phyloP scores from a whole-genome alignment of 2,797 vertebrate species.

The Smutsia temminckii region DNA sequence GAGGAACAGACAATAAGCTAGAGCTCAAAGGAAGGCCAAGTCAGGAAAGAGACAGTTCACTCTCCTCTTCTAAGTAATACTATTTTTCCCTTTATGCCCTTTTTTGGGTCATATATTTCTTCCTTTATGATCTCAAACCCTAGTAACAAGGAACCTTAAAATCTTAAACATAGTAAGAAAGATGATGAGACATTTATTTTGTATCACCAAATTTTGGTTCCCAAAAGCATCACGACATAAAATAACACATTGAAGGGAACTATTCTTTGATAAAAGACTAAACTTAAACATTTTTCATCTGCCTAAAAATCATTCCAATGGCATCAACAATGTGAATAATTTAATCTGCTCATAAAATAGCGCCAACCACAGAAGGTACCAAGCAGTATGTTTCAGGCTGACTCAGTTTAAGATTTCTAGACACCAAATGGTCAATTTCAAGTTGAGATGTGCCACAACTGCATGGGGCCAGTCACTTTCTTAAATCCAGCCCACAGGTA shows the following conservation, averaged over 20 bases:
- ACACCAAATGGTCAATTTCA: background rate
- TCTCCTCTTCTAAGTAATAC: background rate
- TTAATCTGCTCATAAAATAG: slow-evolving; percentile 11
- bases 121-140: background rate
- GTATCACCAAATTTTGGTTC: background rate
- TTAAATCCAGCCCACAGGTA: background rate
- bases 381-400: background rate
- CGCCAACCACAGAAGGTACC: background rate
- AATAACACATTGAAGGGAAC: background rate
- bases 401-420: slow-evolving; percentile 33
- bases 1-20: background rate
- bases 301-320: slow-evolving; percentile 9
- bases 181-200: background rate
- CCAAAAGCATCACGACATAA: background rate
- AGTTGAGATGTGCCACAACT: background rate
- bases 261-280: background rate
- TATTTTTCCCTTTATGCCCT: background rate
- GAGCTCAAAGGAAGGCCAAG: background rate
- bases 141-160: background rate
- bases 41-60: background rate
- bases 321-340: background rate
- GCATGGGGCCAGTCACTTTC: background rate
- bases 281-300: background rate
- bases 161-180: background rate
- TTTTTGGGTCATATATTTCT: background rate